phyloP scores from a whole-genome alignment of 2,797 vertebrate genomes.

The Rhabdomys pumilio region DNA sequence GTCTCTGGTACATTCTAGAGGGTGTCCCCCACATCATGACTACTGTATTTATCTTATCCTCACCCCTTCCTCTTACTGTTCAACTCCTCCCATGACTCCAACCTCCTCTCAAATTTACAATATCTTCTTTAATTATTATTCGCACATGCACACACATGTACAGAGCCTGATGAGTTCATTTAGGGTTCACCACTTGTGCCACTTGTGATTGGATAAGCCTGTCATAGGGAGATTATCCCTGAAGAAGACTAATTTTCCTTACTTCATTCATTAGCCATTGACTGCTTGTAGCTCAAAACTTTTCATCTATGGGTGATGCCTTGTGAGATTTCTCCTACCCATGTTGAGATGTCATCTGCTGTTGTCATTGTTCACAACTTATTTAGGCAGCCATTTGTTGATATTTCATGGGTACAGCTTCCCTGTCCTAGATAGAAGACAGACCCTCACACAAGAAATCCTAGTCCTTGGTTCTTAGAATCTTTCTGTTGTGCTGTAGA shows the following conservation, averaged over 20 bases:
- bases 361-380: not conserved
- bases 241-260: not conserved
- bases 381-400: not conserved
- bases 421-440: not conserved
- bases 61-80: not conserved
- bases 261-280: not conserved
- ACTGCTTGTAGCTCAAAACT: not conserved
- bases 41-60: not conserved
- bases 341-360: not conserved
- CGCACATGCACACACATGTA: not conserved
- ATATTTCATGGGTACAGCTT: not conserved
- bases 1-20: not conserved
- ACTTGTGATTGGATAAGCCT: no score
- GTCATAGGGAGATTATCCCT: not conserved
- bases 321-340: not conserved
- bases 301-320: not conserved
- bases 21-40: not conserved
- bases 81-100: not conserved
- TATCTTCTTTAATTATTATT: not conserved
- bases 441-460: not conserved
- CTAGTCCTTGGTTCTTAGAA: not conserved
- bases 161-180: not conserved
- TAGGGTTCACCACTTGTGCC: not conserved
- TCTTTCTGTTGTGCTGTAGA: not conserved
- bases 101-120: not conserved